Evolutionary conservation across 2,797 vertebrate species (phyloP).

Genomic region (Gouania willdenowi): DNA sequence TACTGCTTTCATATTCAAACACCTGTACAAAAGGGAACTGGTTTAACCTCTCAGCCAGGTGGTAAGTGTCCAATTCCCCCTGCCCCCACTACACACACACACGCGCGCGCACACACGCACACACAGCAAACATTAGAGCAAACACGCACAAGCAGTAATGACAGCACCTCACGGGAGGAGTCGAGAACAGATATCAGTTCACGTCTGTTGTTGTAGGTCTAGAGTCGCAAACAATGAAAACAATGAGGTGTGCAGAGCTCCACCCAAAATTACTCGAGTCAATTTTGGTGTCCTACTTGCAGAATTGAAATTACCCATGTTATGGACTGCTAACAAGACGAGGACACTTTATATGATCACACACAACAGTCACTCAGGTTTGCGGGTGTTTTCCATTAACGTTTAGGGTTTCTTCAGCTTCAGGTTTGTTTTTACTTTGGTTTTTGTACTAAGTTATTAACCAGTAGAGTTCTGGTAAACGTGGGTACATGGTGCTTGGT

Average conservation of each 20-base stretch:
- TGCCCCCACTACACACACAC: not conserved
- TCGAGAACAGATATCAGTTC: conserved; percentile 23
- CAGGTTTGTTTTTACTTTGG: no score
- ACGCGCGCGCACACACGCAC: not conserved
- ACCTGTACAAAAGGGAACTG: conserved; percentile 21
- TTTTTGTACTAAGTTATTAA: no score
- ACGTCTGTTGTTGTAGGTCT: conserved; percentile 20
- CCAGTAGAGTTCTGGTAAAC: no score
- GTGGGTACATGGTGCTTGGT: no score
- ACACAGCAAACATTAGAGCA: not conserved
- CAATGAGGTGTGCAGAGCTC: conserved; percentile 9
- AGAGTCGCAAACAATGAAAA: conserved; percentile 19
- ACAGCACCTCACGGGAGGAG: not conserved
- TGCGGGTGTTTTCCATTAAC: no score
- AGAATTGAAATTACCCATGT: no score
- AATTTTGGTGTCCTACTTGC: not conserved
- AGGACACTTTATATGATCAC: no score
- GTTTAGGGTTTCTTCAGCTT: no score
- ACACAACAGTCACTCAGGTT: no score
- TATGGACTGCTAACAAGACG: no score
- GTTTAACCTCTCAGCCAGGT: conserved; percentile 32
- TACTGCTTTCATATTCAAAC: not conserved
- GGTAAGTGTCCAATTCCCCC: conserved; percentile 24
- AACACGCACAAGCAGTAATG: not conserved
- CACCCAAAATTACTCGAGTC: conserved; percentile 6